Percentiles rank a stretch among this genome's conserved stretches.
Conservation (phyloP, 2,888 invertebrate species). For the Phymatocera aterrima region DNA sequence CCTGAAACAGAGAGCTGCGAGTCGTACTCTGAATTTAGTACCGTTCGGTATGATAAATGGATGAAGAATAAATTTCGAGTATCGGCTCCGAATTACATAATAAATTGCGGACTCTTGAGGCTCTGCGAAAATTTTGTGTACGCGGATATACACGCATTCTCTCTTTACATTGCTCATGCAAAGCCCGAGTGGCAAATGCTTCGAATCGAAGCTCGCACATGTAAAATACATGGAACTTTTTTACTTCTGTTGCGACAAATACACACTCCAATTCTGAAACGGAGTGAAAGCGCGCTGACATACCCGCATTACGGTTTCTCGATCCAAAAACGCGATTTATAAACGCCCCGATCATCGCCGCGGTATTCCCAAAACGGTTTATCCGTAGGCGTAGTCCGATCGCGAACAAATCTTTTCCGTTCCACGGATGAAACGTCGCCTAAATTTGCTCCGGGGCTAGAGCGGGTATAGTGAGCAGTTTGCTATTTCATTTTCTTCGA, state of each 20-base stretch:
- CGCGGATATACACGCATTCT: not conserved
- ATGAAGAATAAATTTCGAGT: not conserved
- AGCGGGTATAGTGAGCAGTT: too few species aligned
- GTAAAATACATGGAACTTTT: not conserved
- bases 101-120: not conserved
- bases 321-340: not conserved
- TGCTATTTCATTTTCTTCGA: too few species aligned
- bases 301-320: not conserved
- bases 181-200: too few species aligned
- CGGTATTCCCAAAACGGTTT: not conserved
- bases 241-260: not conserved
- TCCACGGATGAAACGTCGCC: not conserved
- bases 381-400: slow-evolving; percentile 1
- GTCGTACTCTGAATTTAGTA: slow-evolving; percentile 10
- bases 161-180: too few species aligned
- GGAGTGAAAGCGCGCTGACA: not conserved
- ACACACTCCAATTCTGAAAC: not conserved
- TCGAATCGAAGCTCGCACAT: too few species aligned
- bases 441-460: not conserved
- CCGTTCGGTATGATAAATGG: not conserved
- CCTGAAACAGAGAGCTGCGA: slow-evolving; percentile 2
- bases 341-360: not conserved
- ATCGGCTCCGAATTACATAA: not conserved
- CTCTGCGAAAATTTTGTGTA: not conserved
- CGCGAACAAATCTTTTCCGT: not conserved